These are phyloP conservation scores for Brenthis daphne DNA, from an alignment of 2,888 invertebrate genomes.

Conservation along the genomic window DNA sequence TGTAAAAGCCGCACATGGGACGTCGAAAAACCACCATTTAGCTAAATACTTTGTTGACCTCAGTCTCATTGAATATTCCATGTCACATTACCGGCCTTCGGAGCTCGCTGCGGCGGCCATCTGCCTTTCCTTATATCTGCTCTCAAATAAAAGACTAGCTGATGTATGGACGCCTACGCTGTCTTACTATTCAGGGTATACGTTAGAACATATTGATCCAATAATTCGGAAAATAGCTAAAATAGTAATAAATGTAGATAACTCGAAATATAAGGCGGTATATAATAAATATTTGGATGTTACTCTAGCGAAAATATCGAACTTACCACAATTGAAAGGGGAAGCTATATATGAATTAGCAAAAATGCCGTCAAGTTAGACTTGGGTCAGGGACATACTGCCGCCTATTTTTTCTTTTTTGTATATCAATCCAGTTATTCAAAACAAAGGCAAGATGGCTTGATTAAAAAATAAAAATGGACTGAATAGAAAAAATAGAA, in stretches of 20 bases:
- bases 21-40: conserved; percentile 86
- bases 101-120: conserved; percentile 91
- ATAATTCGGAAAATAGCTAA: conserved; percentile 86
- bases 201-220: conserved; percentile 85
- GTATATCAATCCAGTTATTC: neutral
- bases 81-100: conserved; percentile 91
- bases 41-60: conserved; percentile 96
- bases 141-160: conserved; percentile 75
- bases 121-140: conserved; percentile 84
- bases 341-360: conserved; percentile 59
- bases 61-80: conserved; percentile 89
- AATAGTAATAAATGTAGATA: conserved; percentile 86
- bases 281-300: conserved; percentile 84
- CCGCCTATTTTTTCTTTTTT: neutral
- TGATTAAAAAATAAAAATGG: neutral
- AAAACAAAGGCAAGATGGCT: neutral
- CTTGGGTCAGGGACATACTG: neutral
- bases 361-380: conserved; percentile 17
- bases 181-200: conserved; percentile 89
- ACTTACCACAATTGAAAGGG: conserved; percentile 83
- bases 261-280: conserved; percentile 87
- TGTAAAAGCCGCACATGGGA: conserved; percentile 83
- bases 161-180: conserved; percentile 89
- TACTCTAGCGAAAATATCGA: conserved; percentile 85
- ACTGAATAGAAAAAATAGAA: neutral